Percentiles rank a stretch among this genome's conserved stretches.
phyloP scores from a whole-genome alignment of 2,797 vertebrate species.

The Sebastes glaucus region DNA sequence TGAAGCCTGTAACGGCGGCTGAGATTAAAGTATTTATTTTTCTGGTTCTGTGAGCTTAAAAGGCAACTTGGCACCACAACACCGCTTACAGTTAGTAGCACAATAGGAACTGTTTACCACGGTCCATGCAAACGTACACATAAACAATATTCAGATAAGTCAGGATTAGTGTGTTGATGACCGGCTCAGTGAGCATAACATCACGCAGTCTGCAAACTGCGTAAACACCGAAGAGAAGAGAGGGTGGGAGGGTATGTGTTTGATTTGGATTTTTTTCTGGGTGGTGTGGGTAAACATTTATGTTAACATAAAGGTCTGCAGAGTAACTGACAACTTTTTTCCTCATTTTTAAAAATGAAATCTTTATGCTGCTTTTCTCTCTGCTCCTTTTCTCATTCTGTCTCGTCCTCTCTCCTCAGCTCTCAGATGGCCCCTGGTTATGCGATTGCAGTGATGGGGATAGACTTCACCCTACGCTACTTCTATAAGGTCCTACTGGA shows the following conservation, averaged over 20 bases:
- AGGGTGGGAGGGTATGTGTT: not conserved
- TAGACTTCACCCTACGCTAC: constrained; percentile 97
- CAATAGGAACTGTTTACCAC: constrained; percentile 37
- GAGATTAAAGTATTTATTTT: constrained; percentile 40
- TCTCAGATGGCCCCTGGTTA: constrained; percentile 92
- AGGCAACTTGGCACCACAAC: not conserved
- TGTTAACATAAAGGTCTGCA: not conserved
- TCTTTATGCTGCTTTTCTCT: not conserved
- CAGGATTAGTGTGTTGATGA: constrained; percentile 40
- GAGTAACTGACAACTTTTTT: not conserved
- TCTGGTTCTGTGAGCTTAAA: constrained; percentile 37
- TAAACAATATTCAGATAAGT: constrained; percentile 50
- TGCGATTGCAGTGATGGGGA: constrained; percentile 96
- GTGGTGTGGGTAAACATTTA: constrained; percentile 6
- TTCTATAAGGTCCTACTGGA: constrained; percentile 98
- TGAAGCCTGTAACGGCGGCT: not conserved
- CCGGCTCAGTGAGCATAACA: constrained; percentile 51
- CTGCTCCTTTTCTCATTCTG: not conserved
- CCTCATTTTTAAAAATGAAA: not conserved
- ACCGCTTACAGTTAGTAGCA: not conserved
- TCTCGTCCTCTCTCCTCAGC: constrained; percentile 66
- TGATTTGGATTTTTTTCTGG: not conserved
- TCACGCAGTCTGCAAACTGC: constrained; percentile 1
- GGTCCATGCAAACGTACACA: constrained; percentile 25
- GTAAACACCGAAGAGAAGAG: constrained; percentile 22